Percentiles rank a stretch among this genome's conserved stretches.
Evolutionary conservation across 2,113 vertebrate genomes (phyloP).

Genomic region (Oxyruncus cristatus): DNA sequence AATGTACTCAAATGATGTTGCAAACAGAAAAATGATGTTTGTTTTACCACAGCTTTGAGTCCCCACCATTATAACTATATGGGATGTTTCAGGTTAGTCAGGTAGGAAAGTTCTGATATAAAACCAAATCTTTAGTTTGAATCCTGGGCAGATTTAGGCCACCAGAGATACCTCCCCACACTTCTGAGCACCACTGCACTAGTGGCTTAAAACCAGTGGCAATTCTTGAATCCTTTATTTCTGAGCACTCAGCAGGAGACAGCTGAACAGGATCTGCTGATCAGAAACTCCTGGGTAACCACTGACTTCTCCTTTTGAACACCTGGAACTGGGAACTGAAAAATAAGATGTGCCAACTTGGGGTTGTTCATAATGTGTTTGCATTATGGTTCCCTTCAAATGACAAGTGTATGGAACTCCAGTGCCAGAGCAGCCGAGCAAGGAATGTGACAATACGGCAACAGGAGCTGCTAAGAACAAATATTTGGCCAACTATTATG

Average conservation of each 20-base stretch:
- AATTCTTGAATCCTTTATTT: not conserved
- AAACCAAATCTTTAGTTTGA: not conserved
- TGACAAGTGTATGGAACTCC: not conserved
- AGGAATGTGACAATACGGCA: not conserved
- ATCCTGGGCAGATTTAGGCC: not conserved
- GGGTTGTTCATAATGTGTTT: not conserved
- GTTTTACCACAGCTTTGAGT: not conserved
- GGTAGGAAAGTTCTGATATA: not conserved
- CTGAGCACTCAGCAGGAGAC: not conserved
- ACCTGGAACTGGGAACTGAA: not conserved
- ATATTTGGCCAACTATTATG: not conserved
- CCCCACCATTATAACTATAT: not conserved
- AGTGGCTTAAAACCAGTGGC: not conserved
- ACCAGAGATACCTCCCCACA: not conserved
- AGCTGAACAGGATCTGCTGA: not conserved
- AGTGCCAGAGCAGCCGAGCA: not conserved
- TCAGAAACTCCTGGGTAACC: not conserved
- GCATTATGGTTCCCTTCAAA: not conserved
- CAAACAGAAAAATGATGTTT: not conserved
- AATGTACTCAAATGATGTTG: not conserved
- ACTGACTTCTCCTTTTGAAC: not conserved
- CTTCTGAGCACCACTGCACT: not conserved
- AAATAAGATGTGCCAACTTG: not conserved
- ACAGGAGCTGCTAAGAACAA: conserved; percentile 19
- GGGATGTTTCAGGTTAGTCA: not conserved